Base-by-base conservation (phyloP, 53 echinoderm and acorn worm species). In the Zoroaster sp. region DNA sequence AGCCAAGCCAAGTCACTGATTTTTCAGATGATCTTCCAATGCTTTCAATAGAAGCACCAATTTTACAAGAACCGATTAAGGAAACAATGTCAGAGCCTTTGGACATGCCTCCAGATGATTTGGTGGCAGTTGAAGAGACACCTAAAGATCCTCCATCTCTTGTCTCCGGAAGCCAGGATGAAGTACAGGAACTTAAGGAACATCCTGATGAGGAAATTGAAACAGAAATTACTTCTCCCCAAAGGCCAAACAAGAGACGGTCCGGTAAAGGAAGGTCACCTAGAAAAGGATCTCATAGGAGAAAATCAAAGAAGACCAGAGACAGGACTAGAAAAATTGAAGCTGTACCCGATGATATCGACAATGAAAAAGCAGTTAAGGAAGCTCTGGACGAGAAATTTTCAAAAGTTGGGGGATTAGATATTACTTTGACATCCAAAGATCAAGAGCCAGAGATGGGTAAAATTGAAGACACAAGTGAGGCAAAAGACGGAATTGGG, bases 301-400 rank as follows among this genome's bases (percentile, higher is more conserved):
- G 92, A 88, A 67, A 83, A 33, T 88, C 90, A 2, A 89, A 83
- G 88, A 89, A 89, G 45, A 83, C 77, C 5, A 76, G 77, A 67
- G 86, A 67, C 40, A 46, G 87, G 32, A 69, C 77, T 35, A 49
- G 89, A 87, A 52, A 78, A 88, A 36, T 55, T 69, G 70, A 67
- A 76, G 69, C 70, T 21, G 83, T 80, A 25, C 74, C 87, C 54
- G 92, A 92, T 28, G 49, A 69, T 43, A 35, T 46, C 28, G 89
- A 95, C 30, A 94, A 94, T 39, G 94, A 95, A 66, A 69, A 35
- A 37, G 74, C 74, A n/a, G 87, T 73, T 63, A 87, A 79, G 67
- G 88, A 52, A 35, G 87, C 69, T 49, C 81, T 51, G 15, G 78
- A 86, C 88, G 69, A 65, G 35, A 72, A 72, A 37, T 41, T 75